Evolutionary conservation across 2,113 vertebrate genomes (phyloP), one percentile per base, ranked within the genome.

Genomic region (Illadopsis cleaveri): DNA sequence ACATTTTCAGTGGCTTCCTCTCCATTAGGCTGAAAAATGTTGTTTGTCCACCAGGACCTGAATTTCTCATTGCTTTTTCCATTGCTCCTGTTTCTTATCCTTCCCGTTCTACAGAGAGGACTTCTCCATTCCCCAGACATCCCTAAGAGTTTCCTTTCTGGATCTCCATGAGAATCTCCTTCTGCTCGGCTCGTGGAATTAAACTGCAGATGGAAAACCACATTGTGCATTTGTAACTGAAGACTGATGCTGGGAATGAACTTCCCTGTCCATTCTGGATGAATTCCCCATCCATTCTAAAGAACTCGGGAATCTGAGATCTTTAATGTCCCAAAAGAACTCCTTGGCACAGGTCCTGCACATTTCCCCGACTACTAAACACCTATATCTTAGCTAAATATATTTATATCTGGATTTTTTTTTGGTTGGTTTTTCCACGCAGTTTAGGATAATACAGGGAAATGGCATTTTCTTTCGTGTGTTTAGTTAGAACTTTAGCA

Each of bases 191-290:
- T 78, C 87, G 23, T 1, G n/a, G 3, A 24, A 45, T 18, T 13
- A 5, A 68, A 80, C 7, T 5, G 5, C 10, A 76, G 28, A 42
- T 38, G 66, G 25, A 22, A 51, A 68, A 70, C 62, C 60, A 10
- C 0, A 0, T 0, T 27, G 12, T 1, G 12, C 8, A 30, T 35
- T 7, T 48, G 31, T 24, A 35, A 35, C 22, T 37, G 8, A 77
- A 50, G 5, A 20, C 0, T 45, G 33, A 50, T 14, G 16, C 25
- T 88, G 79, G 1, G 5, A 44, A 76, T 15, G 28, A 89, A 24
- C 42, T 37, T 33, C 27, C 30, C 25, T 53, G 11, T 6, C 40
- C 25, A 16, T 54, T 18, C 44, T 13, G 21, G 25, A 18, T 30
- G 25, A 21, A 35, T 23, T 86, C n/a, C 19, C 25, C 37, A 8